Evolutionary conservation across 2,113 vertebrate species (phyloP), one percentile per base, ranked within the genome.

Genomic region (Benitochromis conjunctus): DNA sequence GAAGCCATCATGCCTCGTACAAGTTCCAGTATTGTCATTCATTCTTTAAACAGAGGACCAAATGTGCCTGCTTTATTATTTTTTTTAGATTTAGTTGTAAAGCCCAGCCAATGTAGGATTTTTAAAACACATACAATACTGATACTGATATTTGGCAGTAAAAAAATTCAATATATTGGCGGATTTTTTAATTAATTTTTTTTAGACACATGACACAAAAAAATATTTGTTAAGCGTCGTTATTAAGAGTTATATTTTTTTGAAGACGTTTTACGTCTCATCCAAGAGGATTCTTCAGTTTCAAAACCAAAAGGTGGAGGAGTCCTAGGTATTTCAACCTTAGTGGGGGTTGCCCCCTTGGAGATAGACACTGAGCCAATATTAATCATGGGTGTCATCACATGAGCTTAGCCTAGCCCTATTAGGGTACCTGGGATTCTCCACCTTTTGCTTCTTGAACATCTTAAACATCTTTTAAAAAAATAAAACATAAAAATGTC

Each of bases 1-100:
- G 91, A 94, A 95, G 95, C 92, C 92, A 91, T 95, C 93, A 94
- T 82, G 89, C 58, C 78, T 10, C 38, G 57, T 82, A 85, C 92
- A 92, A 80, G 86, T 86, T 90, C 66, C 86, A 84, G 81, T 86
- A 88, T 85, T 86, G 85, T 86, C 85, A 88, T 85, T 84, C 79
- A 77, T 86, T 80, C 80, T 93, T 88, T 85, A 64, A 90, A 89
- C 46, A 9, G 74, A 55, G 81, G 51, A 81, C 58, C 26, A 89
- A 62, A 21, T 26, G 8, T 56, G 26, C 71, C 31, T 24, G 80
- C 58, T 80, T 81, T 82, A 51, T 41, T 53, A 60, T 21, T 64
- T 60, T 26, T 69, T 58, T 36, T n/a, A 29, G 36, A n/a, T 55
- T 34, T 21, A 34, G 43, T 76, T 48, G 24, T 76, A 51, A 29